Evolutionary conservation across 2,888 invertebrate species (phyloP).

Genomic region (Cheilosia scutellata): DNA sequence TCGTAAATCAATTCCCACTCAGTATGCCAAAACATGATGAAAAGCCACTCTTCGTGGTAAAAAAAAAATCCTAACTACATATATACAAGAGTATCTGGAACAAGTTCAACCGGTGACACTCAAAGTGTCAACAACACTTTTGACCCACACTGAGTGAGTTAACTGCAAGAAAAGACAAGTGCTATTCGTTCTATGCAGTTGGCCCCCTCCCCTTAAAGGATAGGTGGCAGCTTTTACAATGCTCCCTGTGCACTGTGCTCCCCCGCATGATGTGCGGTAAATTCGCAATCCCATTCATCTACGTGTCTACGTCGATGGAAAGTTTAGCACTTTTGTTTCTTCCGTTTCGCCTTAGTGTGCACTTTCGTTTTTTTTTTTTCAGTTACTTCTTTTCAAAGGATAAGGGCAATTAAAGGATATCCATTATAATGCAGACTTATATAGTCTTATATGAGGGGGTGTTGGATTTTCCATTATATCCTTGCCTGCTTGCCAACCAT

Average conservation of each 20-base stretch:
- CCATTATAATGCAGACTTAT: conserved; percentile 59
- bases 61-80: neutral
- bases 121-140: conserved; percentile 62
- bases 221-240: neutral
- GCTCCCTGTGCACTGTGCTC: neutral
- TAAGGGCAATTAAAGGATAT: conserved; percentile 71
- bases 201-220: neutral
- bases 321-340: conserved; percentile 17
- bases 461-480: conserved; percentile 32
- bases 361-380: neutral
- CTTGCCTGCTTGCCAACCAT: neutral
- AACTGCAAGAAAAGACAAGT: conserved; percentile 21
- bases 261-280: conserved; percentile 11
- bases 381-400: conserved; percentile 15
- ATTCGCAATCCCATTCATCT: neutral
- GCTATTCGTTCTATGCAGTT: conserved; percentile 10
- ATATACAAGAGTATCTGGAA: neutral
- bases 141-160: conserved; percentile 22
- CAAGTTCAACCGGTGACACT: conserved; percentile 46
- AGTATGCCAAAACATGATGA: neutral
- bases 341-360: conserved; percentile 8
- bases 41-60: neutral
- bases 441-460: conserved; percentile 5
- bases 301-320: neutral
- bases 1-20: no score